Evolutionary conservation across 2,888 invertebrate species (phyloP), one percentile per base, ranked within the genome.

Genomic region (Drosophila eohydei): DNA sequence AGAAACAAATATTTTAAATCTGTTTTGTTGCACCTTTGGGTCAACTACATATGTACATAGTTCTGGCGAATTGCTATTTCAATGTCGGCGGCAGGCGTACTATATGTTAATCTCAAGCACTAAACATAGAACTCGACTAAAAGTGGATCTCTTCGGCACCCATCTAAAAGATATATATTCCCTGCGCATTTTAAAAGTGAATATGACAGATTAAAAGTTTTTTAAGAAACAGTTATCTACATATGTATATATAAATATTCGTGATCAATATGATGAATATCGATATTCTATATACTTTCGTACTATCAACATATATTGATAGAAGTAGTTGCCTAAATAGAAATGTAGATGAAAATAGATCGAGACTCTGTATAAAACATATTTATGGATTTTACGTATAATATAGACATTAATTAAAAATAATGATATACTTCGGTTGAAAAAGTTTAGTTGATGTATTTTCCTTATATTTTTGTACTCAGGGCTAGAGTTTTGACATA

Each of bases 41-140:
- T 56, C 66, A 63, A 66, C 71, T 58, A 63, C 12, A 21, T 5
- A 34, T 6, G 2, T 21, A 44, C 9, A 21, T 34, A 40, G 46
- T 58, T 61, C 58, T 61, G 63, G 71, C 63, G 56, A 40, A 66
- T 61, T 54, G 61, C 41, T 55, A 44, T 56, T 64, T 57, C 55
- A 59, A 54, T 51, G 41, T 52, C 36, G 57, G 67, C 68, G 46
- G 30, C 56, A 56, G 38, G 30, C 60, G 30, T 36, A 52, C 14
- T 56, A 50, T 46, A 34, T 51, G 36, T 59, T 36, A 62, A 58
- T 38, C 48, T 36, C 48, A 43, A 44, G 38, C 40, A 54, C 57
- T 38, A 26, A 14, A 46, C 16, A 62, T 44, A 36, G 57, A 26
- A 46, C 57, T 46, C 16, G 21, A 44, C 51, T 51, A 62, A 28